Base-by-base conservation (phyloP, 1,140 invertebrate species). In the Aphis craccivora region DNA sequence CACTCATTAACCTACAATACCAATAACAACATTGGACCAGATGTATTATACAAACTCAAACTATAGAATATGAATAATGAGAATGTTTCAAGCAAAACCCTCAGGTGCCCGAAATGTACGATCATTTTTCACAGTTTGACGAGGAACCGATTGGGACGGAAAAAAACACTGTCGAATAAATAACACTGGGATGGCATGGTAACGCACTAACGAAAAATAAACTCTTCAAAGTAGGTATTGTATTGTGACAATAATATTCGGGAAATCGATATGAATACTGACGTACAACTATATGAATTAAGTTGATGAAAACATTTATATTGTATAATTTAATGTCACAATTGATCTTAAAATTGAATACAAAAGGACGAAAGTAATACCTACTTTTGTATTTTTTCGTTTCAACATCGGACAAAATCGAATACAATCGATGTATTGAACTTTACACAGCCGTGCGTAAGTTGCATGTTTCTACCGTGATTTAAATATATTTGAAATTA, bases 181-280 rank as follows among this genome's bases (percentile, higher is more conserved):
- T n/a, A 67, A 67, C 60, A 67, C 11, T 5, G 60, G 30, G 9
- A 4, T 67, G 30, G 60, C 30, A 30, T 67, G 60, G 60, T n/a
- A 67, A 67, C 60, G 60, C 60, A 67, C 60, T 67, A 67, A 67
- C 60, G 30, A 67, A 67, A 67, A 67, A 67, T 67, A 67, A 67
- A 67, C 30, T 67, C 60, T 67, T 67, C 60, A 67, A n/a, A 67
- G 9, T 67, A 67, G 30, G 60, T 67, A 67, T 67, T n/a, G 30
- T 67, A 67, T 14, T 60, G 30, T 67, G 60, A n/a, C 60, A 67
- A 67, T 67, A 67, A 67, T 67, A 67, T 67, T 67, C 4, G 4
- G 55, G 11, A 30, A 30, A 67, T 67, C 30, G 30, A n/a, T 67
- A 67, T 67, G 60, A 67, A 8, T 55, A 55, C 55, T 25, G 55